Evolutionary conservation across 2,888 invertebrate species (phyloP), one percentile per base, ranked within the genome.

Genomic region (Drosophila putrida): DNA sequence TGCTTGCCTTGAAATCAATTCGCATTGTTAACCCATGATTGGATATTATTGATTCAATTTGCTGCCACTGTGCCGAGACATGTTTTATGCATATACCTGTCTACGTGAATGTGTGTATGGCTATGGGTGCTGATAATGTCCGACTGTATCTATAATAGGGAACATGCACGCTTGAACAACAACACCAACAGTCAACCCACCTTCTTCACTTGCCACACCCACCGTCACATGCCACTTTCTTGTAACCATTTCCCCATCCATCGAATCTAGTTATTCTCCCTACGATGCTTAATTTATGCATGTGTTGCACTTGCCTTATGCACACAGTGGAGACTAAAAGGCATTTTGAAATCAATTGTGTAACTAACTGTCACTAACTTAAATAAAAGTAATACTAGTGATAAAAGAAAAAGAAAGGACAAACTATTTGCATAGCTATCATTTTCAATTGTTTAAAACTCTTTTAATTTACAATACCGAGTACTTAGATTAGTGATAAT

Each of bases 11-110:
- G 89, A 86, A 86, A 86, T 86, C 86, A 86, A 86, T 90, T 90
- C 87, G 73, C 87, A 90, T 90, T 90, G 90, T 90, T 90, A 89
- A 87, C 79, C 81, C 78, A 83, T 90, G 90, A 90, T 90, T 90
- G 87, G 90, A 90, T 90, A 90, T 90, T 90, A 90, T 90, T 90
- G 90, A 90, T 85, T 85, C 80, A 82, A 90, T 89, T 89, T 89
- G 78, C 83, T 87, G 89, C 88, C 85, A 81, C 79, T 75, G 71
- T 71, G 72, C 72, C 78, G 83, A 82, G 76, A 80, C 83, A 88
- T 88, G 83, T 86, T 86, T 88, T 84, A 86, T 88, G 89, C 89
- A 83, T 88, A 71, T 66, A 55, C 63, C 44, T 43, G 39, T 39
- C 44, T 59, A 41, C 53, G 4, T 43, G 4, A 41, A 11, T 62